Percentiles rank a stretch among this genome's conserved stretches.
phyloP scores from a whole-genome alignment of 2,888 invertebrate species.

The Pseudeuparius sepicola region DNA sequence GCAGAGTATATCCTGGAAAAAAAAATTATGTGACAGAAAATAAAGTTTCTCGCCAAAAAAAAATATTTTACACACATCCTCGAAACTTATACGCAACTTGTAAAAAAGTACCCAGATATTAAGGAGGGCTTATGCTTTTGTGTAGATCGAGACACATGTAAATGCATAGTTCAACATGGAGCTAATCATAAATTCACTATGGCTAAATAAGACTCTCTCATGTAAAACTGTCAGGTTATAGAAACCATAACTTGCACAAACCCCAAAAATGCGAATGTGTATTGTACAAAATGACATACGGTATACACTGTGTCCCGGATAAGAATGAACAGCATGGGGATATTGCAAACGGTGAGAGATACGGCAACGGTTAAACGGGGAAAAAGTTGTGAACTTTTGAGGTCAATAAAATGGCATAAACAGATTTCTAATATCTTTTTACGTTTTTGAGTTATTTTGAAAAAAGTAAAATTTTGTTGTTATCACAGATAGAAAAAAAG shows the following conservation, averaged over 20 bases:
- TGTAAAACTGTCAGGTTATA: slow-evolving; percentile 1
- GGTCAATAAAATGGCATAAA: no score
- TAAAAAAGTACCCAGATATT: slow-evolving; percentile 1
- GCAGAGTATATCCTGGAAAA: slow-evolving; percentile 8
- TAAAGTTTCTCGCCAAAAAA: slow-evolving; percentile 4
- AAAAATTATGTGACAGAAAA: slow-evolving; percentile 9
- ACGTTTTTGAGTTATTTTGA: no score
- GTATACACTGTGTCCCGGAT: no score
- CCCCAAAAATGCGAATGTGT: background rate
- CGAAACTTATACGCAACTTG: slow-evolving; percentile 4
- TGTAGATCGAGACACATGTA: slow-evolving; percentile 9
- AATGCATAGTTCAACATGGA: slow-evolving; percentile 8
- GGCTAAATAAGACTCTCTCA: background rate
- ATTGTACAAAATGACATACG: slow-evolving; percentile 1
- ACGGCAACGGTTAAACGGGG: no score
- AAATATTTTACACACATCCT: no score
- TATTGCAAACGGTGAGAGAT: no score
- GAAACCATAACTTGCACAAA: background rate
- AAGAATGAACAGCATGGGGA: no score
- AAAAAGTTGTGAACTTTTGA: no score
- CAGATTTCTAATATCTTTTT: no score
- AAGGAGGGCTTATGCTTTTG: slow-evolving; percentile 6
- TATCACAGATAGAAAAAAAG: no score
- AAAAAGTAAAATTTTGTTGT: no score
- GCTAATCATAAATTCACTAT: slow-evolving; percentile 1